These are phyloP conservation scores for Drosophila triauraria DNA, from an alignment of 1,140 invertebrate species.

Conservation along the genomic window DNA sequence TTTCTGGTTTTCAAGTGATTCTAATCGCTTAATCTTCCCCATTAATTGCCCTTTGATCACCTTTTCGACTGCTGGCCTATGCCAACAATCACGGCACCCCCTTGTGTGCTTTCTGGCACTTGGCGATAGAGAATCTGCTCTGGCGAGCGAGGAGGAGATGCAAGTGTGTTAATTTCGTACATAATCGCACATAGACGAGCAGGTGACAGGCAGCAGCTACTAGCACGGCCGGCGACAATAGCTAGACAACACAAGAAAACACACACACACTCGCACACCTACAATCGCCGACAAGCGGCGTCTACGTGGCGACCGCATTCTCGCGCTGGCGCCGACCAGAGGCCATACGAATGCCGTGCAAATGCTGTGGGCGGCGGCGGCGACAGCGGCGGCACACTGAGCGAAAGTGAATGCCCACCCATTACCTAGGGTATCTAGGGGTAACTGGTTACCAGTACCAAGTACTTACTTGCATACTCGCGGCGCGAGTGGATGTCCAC, in stretches of 20 bases:
- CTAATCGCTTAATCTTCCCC: background rate
- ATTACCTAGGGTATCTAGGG: background rate
- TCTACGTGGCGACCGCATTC: conserved; percentile 63
- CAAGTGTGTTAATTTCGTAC: background rate
- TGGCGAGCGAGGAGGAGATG: background rate
- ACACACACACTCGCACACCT: background rate
- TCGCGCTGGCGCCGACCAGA: conserved; percentile 55
- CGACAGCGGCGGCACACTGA: conserved; percentile 9
- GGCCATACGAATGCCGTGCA: conserved; percentile 45
- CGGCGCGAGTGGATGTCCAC: conserved; percentile 95
- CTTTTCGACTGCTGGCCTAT: background rate
- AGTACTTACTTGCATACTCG: conserved; percentile 96
- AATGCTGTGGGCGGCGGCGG: conserved; percentile 31
- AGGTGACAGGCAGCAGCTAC: conserved; percentile 38
- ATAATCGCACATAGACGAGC: conserved; percentile 26
- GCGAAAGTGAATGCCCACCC: conserved; percentile 32
- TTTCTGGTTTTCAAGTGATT: background rate
- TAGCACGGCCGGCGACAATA: conserved; percentile 9
- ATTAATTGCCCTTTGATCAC: background rate
- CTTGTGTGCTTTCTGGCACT: conserved; percentile 3
- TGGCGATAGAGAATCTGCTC: background rate
- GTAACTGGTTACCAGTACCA: conserved; percentile 15
- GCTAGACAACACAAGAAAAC: background rate
- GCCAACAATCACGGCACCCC: background rate
- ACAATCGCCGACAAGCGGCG: conserved; percentile 14